Conservation (phyloP, 2,888 invertebrate species). For the Drosophila parthenogenetica region DNA sequence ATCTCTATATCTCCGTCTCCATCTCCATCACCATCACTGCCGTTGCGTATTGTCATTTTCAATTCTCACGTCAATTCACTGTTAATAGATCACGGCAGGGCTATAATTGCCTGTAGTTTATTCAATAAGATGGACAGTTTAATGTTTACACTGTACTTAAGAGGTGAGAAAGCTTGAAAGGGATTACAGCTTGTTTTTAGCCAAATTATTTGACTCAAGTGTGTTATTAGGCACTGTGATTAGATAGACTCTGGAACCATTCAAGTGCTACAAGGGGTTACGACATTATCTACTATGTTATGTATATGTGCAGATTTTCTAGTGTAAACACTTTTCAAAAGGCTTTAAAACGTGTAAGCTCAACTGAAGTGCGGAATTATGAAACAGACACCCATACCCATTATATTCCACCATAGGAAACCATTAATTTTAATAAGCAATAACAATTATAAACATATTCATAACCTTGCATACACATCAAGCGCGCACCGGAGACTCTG, state of each 20-base stretch:
- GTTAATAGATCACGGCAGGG: slow-evolving; percentile 42
- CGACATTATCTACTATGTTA: slow-evolving; percentile 18
- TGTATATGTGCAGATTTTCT: slow-evolving; percentile 10
- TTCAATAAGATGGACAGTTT: slow-evolving; percentile 20
- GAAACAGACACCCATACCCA: slow-evolving; percentile 23
- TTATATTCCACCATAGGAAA: slow-evolving; percentile 50
- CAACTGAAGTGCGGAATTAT: slow-evolving; percentile 43
- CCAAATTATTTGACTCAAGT: slow-evolving; percentile 13
- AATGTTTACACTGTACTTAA: slow-evolving; percentile 19
- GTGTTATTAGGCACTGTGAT: slow-evolving; percentile 31
- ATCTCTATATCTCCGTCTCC: slow-evolving; percentile 2
- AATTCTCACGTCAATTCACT: slow-evolving; percentile 61
- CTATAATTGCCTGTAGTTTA: slow-evolving; percentile 48
- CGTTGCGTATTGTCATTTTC: slow-evolving; percentile 20
- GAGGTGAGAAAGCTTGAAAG: slow-evolving; percentile 8
- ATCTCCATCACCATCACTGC: background rate
- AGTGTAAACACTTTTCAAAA: slow-evolving; percentile 52
- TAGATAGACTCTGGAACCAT: slow-evolving; percentile 36
- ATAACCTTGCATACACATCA: slow-evolving; percentile 62
- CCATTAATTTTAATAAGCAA: slow-evolving; percentile 59
- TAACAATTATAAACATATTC: slow-evolving; percentile 23
- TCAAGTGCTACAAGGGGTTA: slow-evolving; percentile 36
- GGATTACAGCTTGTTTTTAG: slow-evolving; percentile 32
- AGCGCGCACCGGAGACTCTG: slow-evolving; percentile 58
- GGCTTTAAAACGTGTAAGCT: slow-evolving; percentile 27